Base-by-base conservation (phyloP, 1,140 invertebrate species). In the Diachasmimorpha longicaudata region DNA sequence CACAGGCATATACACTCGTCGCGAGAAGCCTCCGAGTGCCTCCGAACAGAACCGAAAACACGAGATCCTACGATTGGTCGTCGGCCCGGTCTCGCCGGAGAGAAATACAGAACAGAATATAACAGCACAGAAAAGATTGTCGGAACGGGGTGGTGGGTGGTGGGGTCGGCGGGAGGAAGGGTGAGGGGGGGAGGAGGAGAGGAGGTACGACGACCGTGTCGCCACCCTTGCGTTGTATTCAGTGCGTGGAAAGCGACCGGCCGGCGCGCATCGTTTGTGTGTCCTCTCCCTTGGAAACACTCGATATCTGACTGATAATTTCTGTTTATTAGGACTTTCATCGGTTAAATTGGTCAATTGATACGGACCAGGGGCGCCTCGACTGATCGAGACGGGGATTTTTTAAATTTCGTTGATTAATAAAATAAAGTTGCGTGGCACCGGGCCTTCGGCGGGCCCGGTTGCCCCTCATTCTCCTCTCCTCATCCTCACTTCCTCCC, bases 161-260 rank as follows among this genome's bases (percentile, higher is more conserved):
- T n/a, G 67, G 36, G 21, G 69, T 58, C 46, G 52, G 67, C 69
- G 55, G 75, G 19, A 55, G 55, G 39, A 11, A 14, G 31, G 16
- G 67, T 11, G 36, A 31, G 25, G 14, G 66, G 31, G 4, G 42
- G 5, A 3, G n/a, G 23, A 9, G 58, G 58, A 13, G 23, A 23
- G 23, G 52, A 19, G 19, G 5, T 63, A 31, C 46, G 70, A 76
- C 67, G 68, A 72, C 72, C 42, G 55, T 75, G 44, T 76, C 78
- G 77, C 77, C 70, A 68, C 79, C 37, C 73, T 68, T 48, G 37
- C 68, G 9, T 69, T 75, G 31, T 55, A 36, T 48, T 84, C 85
- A 86, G 85, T 86, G 84, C 80, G 81, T 82, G 84, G 78, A 81
- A 76, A 83, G 81, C 84, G 81, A 81, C 84, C 85, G 85, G 84